phyloP scores from a whole-genome alignment of 2,888 invertebrate genomes.

The Bugula neritina region DNA sequence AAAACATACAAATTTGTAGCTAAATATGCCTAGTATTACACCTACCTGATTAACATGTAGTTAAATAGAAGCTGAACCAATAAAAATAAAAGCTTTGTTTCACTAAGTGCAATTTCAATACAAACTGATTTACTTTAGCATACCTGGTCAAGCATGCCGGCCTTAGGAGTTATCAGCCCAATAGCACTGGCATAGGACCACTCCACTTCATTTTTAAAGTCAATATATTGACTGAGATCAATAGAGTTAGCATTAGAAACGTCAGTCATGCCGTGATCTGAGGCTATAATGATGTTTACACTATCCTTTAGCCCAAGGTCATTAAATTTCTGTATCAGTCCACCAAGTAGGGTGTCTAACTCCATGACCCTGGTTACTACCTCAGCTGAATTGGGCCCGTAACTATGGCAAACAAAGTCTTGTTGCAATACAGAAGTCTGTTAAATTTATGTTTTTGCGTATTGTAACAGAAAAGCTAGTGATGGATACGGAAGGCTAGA shows the following conservation, averaged over 20 bases:
- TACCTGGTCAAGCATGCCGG: constrained; percentile 22
- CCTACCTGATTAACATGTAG: too few species aligned
- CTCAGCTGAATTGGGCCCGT: constrained; percentile 24
- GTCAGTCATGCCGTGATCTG: constrained; percentile 60
- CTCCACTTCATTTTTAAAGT: constrained; percentile 2
- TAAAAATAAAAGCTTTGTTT: too few species aligned
- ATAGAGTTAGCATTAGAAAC: neutral
- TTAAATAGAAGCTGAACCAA: too few species aligned
- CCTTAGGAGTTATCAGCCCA: constrained; percentile 18
- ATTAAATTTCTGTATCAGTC: constrained; percentile 54
- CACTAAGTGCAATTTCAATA: too few species aligned
- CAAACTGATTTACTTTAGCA: neutral
- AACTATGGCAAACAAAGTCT: too few species aligned
- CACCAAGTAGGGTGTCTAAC: constrained; percentile 52
- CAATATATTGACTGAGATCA: neutral
- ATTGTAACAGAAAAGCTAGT: too few species aligned
- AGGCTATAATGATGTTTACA: constrained; percentile 62
- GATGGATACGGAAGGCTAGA: too few species aligned
- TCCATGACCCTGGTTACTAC: constrained; percentile 49
- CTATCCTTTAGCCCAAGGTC: constrained; percentile 55
- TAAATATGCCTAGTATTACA: too few species aligned
- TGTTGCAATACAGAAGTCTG: too few species aligned
- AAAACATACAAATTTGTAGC: too few species aligned
- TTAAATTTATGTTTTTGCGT: too few species aligned
- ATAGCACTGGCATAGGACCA: constrained; percentile 13